Conservation (phyloP, 1,140 invertebrate genomes). For the Teleogryllus occipitalis region DNA sequence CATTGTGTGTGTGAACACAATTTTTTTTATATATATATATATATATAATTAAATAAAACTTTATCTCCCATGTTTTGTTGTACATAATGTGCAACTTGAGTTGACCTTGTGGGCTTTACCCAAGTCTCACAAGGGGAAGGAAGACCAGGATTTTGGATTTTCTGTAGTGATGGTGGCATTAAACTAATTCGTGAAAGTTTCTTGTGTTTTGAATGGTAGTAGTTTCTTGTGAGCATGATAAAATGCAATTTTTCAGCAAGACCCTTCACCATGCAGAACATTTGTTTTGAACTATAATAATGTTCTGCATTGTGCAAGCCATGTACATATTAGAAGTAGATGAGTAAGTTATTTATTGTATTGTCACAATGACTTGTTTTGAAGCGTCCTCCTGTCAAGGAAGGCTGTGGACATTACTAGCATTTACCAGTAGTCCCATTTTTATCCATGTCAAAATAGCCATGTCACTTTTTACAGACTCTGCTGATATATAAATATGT, state of each 20-base stretch:
- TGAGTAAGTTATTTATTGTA: not conserved
- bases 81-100: too few relatives aligned
- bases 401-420: not conserved
- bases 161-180: not conserved
- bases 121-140: not conserved
- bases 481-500: not conserved
- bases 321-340: constrained; percentile 1
- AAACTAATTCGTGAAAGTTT: not conserved
- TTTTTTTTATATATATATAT: too few relatives aligned
- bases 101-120: not conserved
- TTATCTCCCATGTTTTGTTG: not conserved
- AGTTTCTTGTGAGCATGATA: not conserved
- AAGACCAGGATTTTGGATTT: not conserved
- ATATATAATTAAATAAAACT: not conserved
- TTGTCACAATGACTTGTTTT: not conserved
- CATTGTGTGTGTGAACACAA: too few relatives aligned
- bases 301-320: not conserved
- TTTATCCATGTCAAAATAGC: not conserved
- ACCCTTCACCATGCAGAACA: not conserved
- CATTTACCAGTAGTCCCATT: not conserved
- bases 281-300: not conserved
- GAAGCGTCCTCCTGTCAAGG: not conserved
- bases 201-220: too few relatives aligned
- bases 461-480: not conserved
- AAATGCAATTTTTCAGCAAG: not conserved